Evolutionary conservation across 2,888 invertebrate species (phyloP), one percentile per base, ranked within the genome.

Genomic region (Papilio elwesi): DNA sequence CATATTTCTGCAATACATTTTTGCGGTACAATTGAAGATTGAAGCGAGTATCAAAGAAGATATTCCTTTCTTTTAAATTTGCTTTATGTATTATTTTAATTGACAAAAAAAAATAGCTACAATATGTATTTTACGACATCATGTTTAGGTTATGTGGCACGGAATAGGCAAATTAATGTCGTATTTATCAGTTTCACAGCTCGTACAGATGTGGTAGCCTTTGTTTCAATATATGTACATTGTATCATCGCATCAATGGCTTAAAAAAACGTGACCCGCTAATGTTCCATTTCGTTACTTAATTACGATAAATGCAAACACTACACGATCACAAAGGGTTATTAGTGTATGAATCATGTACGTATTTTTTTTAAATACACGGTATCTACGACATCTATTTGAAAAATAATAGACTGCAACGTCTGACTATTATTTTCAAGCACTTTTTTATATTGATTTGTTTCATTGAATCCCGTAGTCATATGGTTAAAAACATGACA

Each of bases 341-440:
- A 59, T 59, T 59, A 38, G 59, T 59, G 38, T 36, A 38, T 57
- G 12, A 57, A 57, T 57, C 57, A 57, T 57, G 57, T 59, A 59
- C 36, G n/a, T 12, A 12, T 36, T 38, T 53, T 11, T 26, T 26
- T 26, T n/a, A 59, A 38, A 59, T 59, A 26, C 26, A 26, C 4
- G n/a, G 9, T 59, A 26, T 26, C 26, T 26, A 26, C 4, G n/a
- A n/a, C 38, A 26, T 26, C 26, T 26, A 26, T 26, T 4, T 26
- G 26, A 26, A 26, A 26, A 26, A 26, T 26, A 26, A 26, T 26
- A 26, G 4, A 26, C 26, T 26, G 4, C 26, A 26, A 26, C 4
- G 26, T 26, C 26, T 26, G 26, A 26, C n/a, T n/a, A n/a, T n/a
- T 16, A 16, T 11, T 55, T 55, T 55, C 4, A 26, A 11, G 11